Evolutionary conservation across 2,113 vertebrate species (phyloP), one percentile per base, ranked within the genome.

Genomic region (Murina feae): DNA sequence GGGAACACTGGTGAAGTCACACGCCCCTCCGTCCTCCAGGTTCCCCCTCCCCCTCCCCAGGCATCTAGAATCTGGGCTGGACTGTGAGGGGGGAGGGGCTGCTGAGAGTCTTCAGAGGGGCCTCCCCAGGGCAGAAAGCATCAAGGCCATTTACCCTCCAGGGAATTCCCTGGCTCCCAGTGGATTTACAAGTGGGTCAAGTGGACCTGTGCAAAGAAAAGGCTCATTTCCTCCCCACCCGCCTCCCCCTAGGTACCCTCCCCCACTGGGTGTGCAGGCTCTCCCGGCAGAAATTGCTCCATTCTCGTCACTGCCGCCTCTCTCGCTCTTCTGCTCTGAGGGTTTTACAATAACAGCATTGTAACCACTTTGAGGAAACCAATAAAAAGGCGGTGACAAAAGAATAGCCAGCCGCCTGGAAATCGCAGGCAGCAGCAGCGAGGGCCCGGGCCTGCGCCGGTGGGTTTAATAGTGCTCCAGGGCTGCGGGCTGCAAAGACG

Each of bases 351-450:
- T 97, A 97, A 97, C 94, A 96, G 96, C 96, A 96, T 97, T 97
- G 96, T 96, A 97, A 97, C 95, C 95, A 96, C 96, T 96, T 96
- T 96, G 96, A 96, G 93, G 97, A 97, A 96, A 96, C 96, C 96
- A 97, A 97, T 96, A 97, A 97, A 96, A 96, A 97, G 96, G 97
- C 95, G 93, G 96, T 93, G 95, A 97, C 95, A 97, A 96, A 97
- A 97, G 96, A 97, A 96, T 96, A 97, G 96, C 66, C 44, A 96
- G 94, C 86, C 21, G 47, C 94, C 93, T 94, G 96, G 96, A 97
- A 97, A 96, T 96, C 96, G 96, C 93, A 89, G 44, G 17, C 94
- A 94, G 95, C 94, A 94, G 95, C 89, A 92, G 93, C 18, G 28
- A 85, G 58, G 92, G 97, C 96, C 94, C 78, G 91, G 93, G 94